Evolutionary conservation across 1,140 invertebrate genomes (phyloP).

Genomic region (Drosophila kurseongensis): DNA sequence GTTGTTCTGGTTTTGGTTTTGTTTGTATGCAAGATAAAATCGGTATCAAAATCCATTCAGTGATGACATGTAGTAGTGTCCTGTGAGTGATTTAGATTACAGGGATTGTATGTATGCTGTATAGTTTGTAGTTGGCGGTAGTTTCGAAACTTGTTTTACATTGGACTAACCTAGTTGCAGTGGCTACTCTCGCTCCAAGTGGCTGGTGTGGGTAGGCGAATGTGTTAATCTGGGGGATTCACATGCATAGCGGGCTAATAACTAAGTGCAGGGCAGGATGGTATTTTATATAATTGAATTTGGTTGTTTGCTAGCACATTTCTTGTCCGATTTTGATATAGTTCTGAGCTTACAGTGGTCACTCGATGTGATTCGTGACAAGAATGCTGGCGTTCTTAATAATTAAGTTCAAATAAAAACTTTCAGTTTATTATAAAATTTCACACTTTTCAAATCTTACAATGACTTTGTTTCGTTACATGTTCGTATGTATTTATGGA

Average conservation of each 20-base stretch:
- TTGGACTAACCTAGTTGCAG: conserved; percentile 32
- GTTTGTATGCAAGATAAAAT: conserved; percentile 60
- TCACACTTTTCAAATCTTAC: conserved; percentile 67
- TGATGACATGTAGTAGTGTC: conserved; percentile 35
- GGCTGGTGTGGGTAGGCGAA: conserved; percentile 12
- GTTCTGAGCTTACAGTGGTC: conserved; percentile 52
- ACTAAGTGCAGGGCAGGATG: conserved; percentile 70
- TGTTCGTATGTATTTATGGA: conserved; percentile 39
- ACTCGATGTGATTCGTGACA: conserved; percentile 37
- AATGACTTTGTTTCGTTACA: conserved; percentile 62
- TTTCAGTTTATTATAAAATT: conserved; percentile 74
- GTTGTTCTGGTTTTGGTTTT: conserved; percentile 13
- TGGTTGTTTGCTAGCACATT: conserved; percentile 7
- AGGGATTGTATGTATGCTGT: conserved; percentile 24
- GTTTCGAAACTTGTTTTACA: conserved; percentile 38
- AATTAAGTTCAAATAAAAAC: conserved; percentile 68
- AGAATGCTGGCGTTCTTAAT: conserved; percentile 50
- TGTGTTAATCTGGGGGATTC: conserved; percentile 15
- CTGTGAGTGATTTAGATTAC: conserved; percentile 27
- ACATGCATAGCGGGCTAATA: conserved; percentile 73
- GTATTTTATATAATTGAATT: conserved; percentile 32
- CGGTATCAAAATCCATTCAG: conserved; percentile 68
- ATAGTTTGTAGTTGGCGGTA: conserved; percentile 46
- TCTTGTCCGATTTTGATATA: conserved; percentile 50
- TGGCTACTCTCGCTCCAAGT: conserved; percentile 31